These are phyloP conservation scores for Corbicula japonica DNA, from an alignment of 2,888 invertebrate species.

Conservation along the genomic window DNA sequence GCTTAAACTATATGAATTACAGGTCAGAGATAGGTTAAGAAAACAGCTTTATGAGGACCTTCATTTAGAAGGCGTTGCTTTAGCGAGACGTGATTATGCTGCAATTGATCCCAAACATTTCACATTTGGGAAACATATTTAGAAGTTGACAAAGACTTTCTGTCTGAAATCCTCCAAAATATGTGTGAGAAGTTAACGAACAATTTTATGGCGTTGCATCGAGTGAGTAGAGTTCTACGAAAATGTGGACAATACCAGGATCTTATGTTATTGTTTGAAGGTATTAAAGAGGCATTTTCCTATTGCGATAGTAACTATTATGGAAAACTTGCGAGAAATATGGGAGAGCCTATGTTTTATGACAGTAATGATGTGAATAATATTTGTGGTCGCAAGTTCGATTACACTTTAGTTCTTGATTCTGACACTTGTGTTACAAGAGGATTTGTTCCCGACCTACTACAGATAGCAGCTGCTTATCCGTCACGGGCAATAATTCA, in stretches of 20 bases:
- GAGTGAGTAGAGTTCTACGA: slow-evolving; percentile 77
- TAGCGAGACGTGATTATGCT: slow-evolving; percentile 68
- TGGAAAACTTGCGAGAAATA: slow-evolving; percentile 71
- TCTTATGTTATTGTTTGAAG: slow-evolving; percentile 80
- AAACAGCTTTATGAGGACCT: slow-evolving; percentile 75
- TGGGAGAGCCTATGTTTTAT: slow-evolving; percentile 77
- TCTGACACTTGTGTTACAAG: slow-evolving; percentile 78
- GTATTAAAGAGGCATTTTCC: slow-evolving; percentile 74
- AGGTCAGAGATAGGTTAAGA: slow-evolving; percentile 74
- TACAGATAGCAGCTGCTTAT: slow-evolving; percentile 78
- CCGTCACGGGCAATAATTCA: slow-evolving; percentile 81
- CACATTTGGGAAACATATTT: slow-evolving; percentile 74
- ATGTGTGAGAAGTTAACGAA: slow-evolving; percentile 76
- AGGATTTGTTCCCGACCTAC: slow-evolving; percentile 73
- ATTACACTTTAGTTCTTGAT: slow-evolving; percentile 81
- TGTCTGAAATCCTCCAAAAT: slow-evolving; percentile 74
- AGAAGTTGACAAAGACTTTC: slow-evolving; percentile 70
- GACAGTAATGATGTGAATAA: slow-evolving; percentile 77
- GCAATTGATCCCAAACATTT: slow-evolving; percentile 70
- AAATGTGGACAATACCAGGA: slow-evolving; percentile 84
- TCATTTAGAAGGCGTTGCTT: slow-evolving; percentile 75
- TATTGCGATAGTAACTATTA: slow-evolving; percentile 77
- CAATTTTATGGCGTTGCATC: slow-evolving; percentile 80
- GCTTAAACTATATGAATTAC: slow-evolving; percentile 73
- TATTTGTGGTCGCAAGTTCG: slow-evolving; percentile 76